These are phyloP conservation scores for Stichopus horrens DNA, from an alignment of 53 echinoderm and acorn worm species.

Conservation along the genomic window DNA sequence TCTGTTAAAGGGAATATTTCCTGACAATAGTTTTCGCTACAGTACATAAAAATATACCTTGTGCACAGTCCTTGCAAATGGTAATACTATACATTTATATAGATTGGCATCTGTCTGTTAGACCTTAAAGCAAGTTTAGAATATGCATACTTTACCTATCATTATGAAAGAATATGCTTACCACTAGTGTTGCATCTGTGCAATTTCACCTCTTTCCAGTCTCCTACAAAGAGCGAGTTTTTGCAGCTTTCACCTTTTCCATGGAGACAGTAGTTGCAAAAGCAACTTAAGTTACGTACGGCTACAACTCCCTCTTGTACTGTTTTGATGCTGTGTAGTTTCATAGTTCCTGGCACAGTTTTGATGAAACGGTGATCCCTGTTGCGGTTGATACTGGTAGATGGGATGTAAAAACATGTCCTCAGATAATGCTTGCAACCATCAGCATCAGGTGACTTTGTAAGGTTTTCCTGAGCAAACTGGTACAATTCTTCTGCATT, in stretches of 20 bases:
- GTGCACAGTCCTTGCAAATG: too few species aligned
- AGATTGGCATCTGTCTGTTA: too few species aligned
- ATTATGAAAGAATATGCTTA: background rate
- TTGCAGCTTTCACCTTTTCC: constrained; percentile 31
- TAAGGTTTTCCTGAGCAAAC: background rate
- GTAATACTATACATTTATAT: too few species aligned
- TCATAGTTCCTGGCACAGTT: constrained; percentile 59
- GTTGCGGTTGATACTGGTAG: constrained; percentile 43
- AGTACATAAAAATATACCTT: background rate
- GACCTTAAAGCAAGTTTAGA: too few species aligned
- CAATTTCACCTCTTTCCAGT: constrained; percentile 26
- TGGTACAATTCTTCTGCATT: constrained; percentile 47
- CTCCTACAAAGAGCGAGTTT: constrained; percentile 33
- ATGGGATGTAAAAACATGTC: constrained; percentile 49
- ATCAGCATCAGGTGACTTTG: constrained; percentile 22
- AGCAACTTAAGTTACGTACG: constrained; percentile 60
- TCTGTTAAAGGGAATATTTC: background rate
- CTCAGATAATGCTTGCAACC: constrained; percentile 35
- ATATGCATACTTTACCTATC: too few species aligned
- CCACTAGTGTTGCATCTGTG: background rate
- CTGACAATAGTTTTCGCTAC: background rate
- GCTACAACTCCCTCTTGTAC: constrained; percentile 55
- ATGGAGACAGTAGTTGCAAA: constrained; percentile 44
- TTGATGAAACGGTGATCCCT: constrained; percentile 41
- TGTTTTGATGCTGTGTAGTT: constrained; percentile 59